A percentile compares a stretch with the other conserved stretches of the same genome.
These are phyloP conservation scores for Protosalanx chinensis DNA, from an alignment of 2,797 vertebrate species.

Conservation along the genomic window DNA sequence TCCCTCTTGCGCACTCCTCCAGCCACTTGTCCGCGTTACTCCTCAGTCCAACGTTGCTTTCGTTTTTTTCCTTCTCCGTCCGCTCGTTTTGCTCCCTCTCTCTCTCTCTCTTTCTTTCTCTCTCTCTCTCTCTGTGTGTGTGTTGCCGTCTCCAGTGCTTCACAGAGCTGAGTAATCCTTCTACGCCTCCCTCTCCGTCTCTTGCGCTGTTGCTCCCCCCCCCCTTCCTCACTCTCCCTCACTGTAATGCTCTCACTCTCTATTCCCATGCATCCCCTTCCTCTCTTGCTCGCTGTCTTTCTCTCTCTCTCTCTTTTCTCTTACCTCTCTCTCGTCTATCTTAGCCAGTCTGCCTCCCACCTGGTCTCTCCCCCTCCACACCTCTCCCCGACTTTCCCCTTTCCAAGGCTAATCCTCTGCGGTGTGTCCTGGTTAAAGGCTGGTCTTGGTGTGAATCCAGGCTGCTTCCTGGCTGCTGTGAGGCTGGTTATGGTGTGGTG, in stretches of 20 bases:
- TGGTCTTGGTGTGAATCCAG: background rate
- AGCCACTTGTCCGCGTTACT: background rate
- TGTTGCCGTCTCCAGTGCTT: background rate
- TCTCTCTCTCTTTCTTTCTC: background rate
- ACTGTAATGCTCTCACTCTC: background rate
- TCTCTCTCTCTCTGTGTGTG: background rate
- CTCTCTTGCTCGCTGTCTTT: background rate
- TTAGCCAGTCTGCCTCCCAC: background rate
- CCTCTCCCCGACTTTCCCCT: background rate
- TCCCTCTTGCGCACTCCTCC: background rate
- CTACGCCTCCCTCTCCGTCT: background rate
- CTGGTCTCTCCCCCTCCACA: background rate
- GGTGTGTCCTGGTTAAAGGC: background rate
- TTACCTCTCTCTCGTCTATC: background rate
- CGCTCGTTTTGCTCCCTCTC: slow-evolving; percentile 6
- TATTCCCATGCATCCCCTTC: background rate
- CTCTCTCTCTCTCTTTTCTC: background rate
- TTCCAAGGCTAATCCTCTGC: slow-evolving; percentile 1
- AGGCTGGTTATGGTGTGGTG: background rate
- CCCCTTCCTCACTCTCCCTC: background rate
- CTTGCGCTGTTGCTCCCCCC: background rate
- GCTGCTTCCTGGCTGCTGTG: background rate
- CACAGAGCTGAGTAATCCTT: background rate
- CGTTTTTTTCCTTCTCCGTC: background rate
- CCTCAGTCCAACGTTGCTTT: slow-evolving; percentile 1